Conservation (phyloP, 2,113 vertebrate genomes). For the Cyanoliseus patagonus region DNA sequence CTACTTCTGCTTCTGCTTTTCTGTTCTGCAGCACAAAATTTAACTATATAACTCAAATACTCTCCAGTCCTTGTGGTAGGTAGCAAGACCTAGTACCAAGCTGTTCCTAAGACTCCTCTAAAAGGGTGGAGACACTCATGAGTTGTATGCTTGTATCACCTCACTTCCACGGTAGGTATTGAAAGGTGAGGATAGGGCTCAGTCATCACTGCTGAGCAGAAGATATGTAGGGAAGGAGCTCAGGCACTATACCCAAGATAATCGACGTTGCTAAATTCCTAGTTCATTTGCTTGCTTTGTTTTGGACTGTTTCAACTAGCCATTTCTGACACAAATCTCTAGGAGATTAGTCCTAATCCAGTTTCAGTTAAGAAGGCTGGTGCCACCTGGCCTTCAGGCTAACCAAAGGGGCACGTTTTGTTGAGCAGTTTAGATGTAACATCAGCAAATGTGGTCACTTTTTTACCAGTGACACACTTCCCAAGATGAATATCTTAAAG, state of each 20-base stretch:
- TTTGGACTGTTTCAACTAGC: not conserved
- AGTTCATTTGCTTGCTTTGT: not conserved
- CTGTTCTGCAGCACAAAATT: not conserved
- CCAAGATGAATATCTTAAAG: not conserved
- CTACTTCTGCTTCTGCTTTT: not conserved
- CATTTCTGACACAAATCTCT: not conserved
- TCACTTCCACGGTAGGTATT: not conserved
- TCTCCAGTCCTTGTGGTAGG: not conserved
- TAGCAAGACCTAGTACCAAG: not conserved
- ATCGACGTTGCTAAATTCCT: rapidly evolving
- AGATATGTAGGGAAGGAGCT: not conserved
- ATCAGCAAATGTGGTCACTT: not conserved
- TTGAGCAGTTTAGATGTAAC: not conserved
- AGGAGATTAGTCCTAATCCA: not conserved
- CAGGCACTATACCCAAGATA: not conserved
- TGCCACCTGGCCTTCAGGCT: not conserved
- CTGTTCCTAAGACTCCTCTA: not conserved
- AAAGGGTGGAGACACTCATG: not conserved
- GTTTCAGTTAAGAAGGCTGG: not conserved
- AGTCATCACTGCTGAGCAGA: not conserved
- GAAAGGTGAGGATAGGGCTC: not conserved
- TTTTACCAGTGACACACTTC: not conserved
- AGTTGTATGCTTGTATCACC: not conserved
- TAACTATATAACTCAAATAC: not conserved
- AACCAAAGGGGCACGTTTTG: not conserved